Evolutionary conservation across 2,113 vertebrate species (phyloP), one percentile per base, ranked within the genome.

Genomic region (Athene cunicularia): DNA sequence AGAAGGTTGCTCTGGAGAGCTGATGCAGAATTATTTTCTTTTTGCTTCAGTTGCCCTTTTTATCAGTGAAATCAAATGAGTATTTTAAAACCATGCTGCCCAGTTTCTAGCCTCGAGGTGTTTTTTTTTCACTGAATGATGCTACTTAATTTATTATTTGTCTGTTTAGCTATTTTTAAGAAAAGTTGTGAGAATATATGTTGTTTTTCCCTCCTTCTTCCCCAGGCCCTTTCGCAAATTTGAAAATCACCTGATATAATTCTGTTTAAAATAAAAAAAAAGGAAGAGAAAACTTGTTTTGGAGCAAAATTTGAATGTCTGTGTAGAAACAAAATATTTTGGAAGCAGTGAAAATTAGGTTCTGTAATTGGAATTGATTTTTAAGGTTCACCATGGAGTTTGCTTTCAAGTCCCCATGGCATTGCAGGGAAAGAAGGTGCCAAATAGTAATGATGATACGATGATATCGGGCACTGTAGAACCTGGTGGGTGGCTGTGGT

Each of bases 1-100:
- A 77, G 33, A 95, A 85, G 58, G 87, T 70, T 88, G 62, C 28
- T 95, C 55, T 74, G 74, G 55, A 94, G 94, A 93, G 26, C 14
- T 93, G 66, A 62, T 53, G 76, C 28, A 68, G 56, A 85, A 70
- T 80, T 75, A 23, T 79, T 82, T 82, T 39, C 1, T 3, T 74
- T 94, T 91, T 58, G 52, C 70, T 94, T 72, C 70, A 30, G 49
- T 39, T 94, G 60, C n/a, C 59, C n/a, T 87, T 92, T 85, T 80
- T 62, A 60, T 32, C 62, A 75, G n/a, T 58, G 82, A 68, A 91
- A 91, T 41, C 77, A 72, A 62, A 45, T 39, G 11, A 63, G 59
- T 81, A 27, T 94, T 96, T 94, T 66, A 52, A 28, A 62, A 21
- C 19, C 5, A 4, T 43, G 13, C 7, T 90, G 58, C 35, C 68